A percentile compares a stretch with the other conserved stretches of the same genome.
Conservation (phyloP, 2,888 invertebrate genomes). For the Agrochola lychnidis region DNA sequence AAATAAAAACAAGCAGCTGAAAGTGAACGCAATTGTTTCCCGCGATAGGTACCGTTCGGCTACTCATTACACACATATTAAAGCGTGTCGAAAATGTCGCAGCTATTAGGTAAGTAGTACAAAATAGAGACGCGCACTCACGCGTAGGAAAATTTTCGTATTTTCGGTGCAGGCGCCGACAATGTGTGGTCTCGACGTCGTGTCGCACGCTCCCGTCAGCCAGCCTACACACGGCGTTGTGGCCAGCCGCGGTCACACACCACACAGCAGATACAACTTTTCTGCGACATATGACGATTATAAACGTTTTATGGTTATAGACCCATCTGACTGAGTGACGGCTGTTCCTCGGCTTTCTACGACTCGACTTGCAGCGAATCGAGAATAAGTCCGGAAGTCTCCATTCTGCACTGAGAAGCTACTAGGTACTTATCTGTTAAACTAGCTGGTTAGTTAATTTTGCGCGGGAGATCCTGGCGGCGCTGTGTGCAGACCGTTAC, state of each 20-base stretch:
- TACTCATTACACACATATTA: constrained; percentile 55
- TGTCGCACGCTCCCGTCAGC: neutral
- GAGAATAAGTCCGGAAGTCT: neutral
- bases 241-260: no score
- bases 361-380: neutral
- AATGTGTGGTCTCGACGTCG: neutral
- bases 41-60: constrained; percentile 11
- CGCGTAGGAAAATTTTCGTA: constrained; percentile 8
- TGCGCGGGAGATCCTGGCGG: no score
- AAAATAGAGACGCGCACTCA: neutral
- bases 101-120: constrained; percentile 29
- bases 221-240: neutral
- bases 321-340: neutral
- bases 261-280: neutral
- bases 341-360: neutral
- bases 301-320: no score
- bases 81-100: constrained; percentile 44
- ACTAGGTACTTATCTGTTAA: neutral
- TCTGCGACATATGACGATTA: neutral
- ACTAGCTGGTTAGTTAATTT: neutral
- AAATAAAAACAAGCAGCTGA: neutral
- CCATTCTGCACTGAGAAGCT: neutral
- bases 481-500: neutral
- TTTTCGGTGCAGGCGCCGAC: constrained; percentile 7
- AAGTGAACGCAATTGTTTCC: constrained; percentile 9